Evolutionary conservation across 2,113 vertebrate species (phyloP).

Genomic region (Aramus guarauna): DNA sequence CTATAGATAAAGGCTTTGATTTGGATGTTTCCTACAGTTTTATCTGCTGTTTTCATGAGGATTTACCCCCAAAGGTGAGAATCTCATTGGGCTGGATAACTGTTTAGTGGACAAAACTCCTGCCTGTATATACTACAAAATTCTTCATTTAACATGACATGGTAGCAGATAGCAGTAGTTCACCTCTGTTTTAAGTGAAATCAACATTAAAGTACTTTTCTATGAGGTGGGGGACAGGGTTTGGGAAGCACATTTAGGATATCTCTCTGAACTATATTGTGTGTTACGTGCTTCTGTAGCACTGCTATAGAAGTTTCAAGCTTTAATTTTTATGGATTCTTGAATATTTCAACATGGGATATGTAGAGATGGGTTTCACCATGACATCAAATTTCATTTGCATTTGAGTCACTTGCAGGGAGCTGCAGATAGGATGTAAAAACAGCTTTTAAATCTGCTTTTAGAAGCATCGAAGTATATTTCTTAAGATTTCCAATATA

Average conservation of each 20-base stretch:
- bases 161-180: not conserved
- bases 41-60: not conserved
- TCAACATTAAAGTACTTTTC: not conserved
- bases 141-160: not conserved
- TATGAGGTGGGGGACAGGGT: too few species aligned
- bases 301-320: not conserved
- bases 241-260: not conserved
- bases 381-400: not conserved
- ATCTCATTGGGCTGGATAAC: not conserved
- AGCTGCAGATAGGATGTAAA: not conserved
- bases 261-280: not conserved
- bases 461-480: not conserved
- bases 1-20: not conserved
- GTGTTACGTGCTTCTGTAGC: not conserved
- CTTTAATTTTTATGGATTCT: not conserved
- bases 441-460: not conserved
- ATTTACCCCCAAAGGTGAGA: not conserved
- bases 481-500: not conserved
- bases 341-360: not conserved
- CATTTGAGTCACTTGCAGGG: not conserved
- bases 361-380: not conserved
- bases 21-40: not conserved
- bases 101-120: not conserved
- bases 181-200: not conserved
- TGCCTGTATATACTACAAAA: not conserved